These are phyloP conservation scores for Netelia inedita DNA, from an alignment of 2,888 invertebrate species.

Conservation along the genomic window DNA sequence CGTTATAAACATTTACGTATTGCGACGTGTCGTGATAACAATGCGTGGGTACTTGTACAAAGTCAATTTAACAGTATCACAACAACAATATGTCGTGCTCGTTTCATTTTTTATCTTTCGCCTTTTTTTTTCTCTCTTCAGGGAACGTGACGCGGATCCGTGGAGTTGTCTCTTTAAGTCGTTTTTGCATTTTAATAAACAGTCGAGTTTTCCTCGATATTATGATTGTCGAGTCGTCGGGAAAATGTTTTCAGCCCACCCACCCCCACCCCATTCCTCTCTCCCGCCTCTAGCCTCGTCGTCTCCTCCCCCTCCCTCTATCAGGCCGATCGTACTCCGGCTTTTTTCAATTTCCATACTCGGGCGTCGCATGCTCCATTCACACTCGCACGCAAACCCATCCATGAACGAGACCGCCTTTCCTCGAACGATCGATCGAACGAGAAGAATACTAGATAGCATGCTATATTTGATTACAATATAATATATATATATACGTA, in stretches of 20 bases:
- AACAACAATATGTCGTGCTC: conserved; percentile 70
- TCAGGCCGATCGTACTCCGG: neutral
- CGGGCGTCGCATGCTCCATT: neutral
- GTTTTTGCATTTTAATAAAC: conserved; percentile 52
- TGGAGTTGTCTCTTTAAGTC: conserved; percentile 40
- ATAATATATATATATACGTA: conserved; percentile 13
- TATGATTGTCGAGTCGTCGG: conserved; percentile 68
- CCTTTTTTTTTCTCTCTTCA: conserved; percentile 13
- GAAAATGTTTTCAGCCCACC: conserved; percentile 45
- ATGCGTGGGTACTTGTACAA: conserved; percentile 78
- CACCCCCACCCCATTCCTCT: neutral
- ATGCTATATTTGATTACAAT: neutral
- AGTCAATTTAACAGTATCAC: conserved; percentile 77
- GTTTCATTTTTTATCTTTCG: conserved; percentile 1
- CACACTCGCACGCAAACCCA: conserved; percentile 13
- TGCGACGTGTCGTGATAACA: conserved; percentile 77
- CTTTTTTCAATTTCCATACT: neutral
- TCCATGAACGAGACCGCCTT: neutral
- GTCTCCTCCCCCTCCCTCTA: neutral
- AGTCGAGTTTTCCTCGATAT: conserved; percentile 58
- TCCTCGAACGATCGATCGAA: conserved; percentile 25
- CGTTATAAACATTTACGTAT: conserved; percentile 79
- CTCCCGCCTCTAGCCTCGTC: neutral
- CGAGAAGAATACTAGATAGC: conserved; percentile 15
- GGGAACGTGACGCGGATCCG: conserved; percentile 25